phyloP scores from a whole-genome alignment of 1,140 invertebrate genomes.

The Acyrthosiphon pisum region DNA sequence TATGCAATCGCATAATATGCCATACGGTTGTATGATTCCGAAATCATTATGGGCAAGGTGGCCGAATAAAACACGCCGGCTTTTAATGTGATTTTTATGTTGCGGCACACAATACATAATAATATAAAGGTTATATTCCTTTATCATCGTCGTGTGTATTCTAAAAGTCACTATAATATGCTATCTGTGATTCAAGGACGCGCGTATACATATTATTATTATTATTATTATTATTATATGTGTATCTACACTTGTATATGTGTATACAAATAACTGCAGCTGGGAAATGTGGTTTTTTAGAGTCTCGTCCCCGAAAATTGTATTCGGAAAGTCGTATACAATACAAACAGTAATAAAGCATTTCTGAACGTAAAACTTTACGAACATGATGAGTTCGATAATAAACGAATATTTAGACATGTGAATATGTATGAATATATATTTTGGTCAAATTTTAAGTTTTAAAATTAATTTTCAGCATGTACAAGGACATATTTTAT shows the following conservation, averaged over 20 bases:
- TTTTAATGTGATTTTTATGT: conserved; percentile 18
- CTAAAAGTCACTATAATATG: neutral
- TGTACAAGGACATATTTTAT: neutral
- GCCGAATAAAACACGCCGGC: neutral
- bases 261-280: neutral
- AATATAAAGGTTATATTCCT: conserved; percentile 10
- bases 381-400: neutral
- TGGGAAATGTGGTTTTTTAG: neutral
- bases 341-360: neutral
- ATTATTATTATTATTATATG: neutral
- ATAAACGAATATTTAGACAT: neutral
- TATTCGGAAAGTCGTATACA: neutral
- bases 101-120: neutral
- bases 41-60: neutral
- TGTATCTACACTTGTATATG: neutral
- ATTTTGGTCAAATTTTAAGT: neutral
- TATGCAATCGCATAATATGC: neutral
- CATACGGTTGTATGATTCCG: neutral
- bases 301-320: neutral
- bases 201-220: too few species aligned
- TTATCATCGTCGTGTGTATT: neutral
- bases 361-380: neutral
- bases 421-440: neutral
- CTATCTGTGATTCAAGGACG: neutral
- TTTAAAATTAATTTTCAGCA: neutral